phyloP scores from a whole-genome alignment of 2,888 invertebrate species.

The Heliconius erato region DNA sequence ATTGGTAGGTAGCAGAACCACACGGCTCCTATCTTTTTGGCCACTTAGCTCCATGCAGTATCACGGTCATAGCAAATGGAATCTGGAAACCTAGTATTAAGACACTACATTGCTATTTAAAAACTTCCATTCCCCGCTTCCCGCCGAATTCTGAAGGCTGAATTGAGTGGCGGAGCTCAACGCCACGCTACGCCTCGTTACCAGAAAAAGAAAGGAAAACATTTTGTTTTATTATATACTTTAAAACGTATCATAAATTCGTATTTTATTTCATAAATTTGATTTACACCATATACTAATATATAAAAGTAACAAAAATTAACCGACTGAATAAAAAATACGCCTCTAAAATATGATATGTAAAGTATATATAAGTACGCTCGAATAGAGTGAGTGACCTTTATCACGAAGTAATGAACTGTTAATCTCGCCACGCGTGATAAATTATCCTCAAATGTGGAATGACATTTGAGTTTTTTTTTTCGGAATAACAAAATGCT shows the following conservation, averaged over 20 bases:
- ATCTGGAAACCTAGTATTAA: too few species aligned
- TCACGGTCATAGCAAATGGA: too few species aligned
- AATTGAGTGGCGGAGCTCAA: too few species aligned
- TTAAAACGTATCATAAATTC: not conserved
- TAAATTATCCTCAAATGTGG: conserved; percentile 24
- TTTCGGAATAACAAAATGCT: not conserved
- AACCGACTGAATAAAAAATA: not conserved
- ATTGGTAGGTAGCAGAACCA: too few species aligned
- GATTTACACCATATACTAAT: not conserved
- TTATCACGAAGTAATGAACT: conserved; percentile 27
- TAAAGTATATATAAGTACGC: conserved; percentile 15
- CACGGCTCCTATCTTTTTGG: too few species aligned
- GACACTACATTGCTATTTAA: too few species aligned
- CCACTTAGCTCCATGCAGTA: too few species aligned
- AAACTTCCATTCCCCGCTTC: too few species aligned
- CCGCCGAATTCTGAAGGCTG: too few species aligned
- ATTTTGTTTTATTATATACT: not conserved
- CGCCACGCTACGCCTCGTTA: too few species aligned
- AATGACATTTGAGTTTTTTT: conserved; percentile 26
- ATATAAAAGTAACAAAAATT: too few species aligned
- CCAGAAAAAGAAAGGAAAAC: too few species aligned
- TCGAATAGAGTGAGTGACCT: conserved; percentile 12
- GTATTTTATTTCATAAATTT: not conserved
- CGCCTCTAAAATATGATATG: not conserved
- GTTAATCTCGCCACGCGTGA: conserved; percentile 28